Conservation (phyloP, 92 coral and sea anemone genomes). For the Phenganax stokvisi region DNA sequence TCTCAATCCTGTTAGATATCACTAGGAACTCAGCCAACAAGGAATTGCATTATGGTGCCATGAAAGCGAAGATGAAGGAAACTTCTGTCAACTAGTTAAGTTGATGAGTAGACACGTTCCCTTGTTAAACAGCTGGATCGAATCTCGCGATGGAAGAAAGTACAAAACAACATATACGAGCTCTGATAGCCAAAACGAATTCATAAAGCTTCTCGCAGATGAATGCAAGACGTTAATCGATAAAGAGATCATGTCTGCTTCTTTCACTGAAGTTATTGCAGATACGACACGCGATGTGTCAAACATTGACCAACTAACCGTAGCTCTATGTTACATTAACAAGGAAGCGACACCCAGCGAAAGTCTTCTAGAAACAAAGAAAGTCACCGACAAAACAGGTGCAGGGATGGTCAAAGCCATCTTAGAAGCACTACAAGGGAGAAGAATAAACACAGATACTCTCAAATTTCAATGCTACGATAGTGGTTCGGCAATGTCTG, state of each 20-base stretch:
- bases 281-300: constrained; percentile 16
- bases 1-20: neutral
- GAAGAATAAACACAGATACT: neutral
- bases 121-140: neutral
- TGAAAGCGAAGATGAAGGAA: neutral
- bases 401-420: constrained; percentile 8
- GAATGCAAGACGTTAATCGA: neutral
- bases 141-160: neutral
- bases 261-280: neutral
- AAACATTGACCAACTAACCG: neutral
- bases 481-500: constrained; percentile 21
- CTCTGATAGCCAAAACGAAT: constrained; percentile 5
- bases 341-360: neutral
- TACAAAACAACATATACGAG: neutral
- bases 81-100: neutral
- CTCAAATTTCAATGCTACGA: constrained; percentile 7
- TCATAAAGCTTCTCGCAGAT: constrained; percentile 8
- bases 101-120: neutral
- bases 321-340: neutral
- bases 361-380: neutral
- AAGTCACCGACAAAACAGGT: neutral
- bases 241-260: neutral
- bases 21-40: neutral
- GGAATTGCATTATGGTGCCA: neutral
- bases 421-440: neutral